Base-by-base conservation (phyloP, 1,140 invertebrate species). In the Drosophila mauritiana region DNA sequence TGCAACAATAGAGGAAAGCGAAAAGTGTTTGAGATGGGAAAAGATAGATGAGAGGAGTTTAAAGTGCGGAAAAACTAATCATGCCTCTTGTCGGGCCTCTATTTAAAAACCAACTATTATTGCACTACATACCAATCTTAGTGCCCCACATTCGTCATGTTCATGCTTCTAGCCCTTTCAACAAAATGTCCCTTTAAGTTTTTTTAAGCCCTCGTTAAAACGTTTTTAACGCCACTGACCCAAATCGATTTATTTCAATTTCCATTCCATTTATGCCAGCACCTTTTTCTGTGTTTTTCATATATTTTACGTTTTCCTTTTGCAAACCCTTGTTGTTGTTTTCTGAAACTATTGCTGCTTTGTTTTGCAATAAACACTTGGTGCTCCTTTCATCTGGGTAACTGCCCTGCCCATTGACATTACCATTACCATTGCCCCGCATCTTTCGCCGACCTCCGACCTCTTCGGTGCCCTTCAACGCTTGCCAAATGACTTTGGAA, bases 401-500 rank as follows among this genome's bases (percentile, higher is more conserved):
- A 36, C 56, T 54, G 61, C 36, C 48, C 51, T 54, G 67, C 42
- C 67, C 49, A 70, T 68, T 69, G 65, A 69, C 64, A 68, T 49
- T 52, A 43, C 49, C 51, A 69, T 70, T 68, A 70, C 46, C 34
- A 10, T 39, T 56, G 17, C 42, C 49, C 40, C 42, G 22, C 40
- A 31, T 31, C 39, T 36, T 7, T 22, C 4, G 42, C 20, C 12
- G 22, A 5, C 34, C 20, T 68, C 40, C 15, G 11, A 39, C 31
- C 61, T 46, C 59, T n/a, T 31, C 20, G 13, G 39, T 40, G 22
- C 27, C 58, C 43, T 52, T 49, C 59, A 39, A 49, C 58, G 43
- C 64, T 67, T 69, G 20, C 49, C 54, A 73, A 74, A 74, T 62
- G 72, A 73, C 72, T 54, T 73, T 74, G 72, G 49, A 63, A 74